Evolutionary conservation across 2,113 vertebrate species (phyloP), one percentile per base, ranked within the genome.

Genomic region (Hucho hucho): DNA sequence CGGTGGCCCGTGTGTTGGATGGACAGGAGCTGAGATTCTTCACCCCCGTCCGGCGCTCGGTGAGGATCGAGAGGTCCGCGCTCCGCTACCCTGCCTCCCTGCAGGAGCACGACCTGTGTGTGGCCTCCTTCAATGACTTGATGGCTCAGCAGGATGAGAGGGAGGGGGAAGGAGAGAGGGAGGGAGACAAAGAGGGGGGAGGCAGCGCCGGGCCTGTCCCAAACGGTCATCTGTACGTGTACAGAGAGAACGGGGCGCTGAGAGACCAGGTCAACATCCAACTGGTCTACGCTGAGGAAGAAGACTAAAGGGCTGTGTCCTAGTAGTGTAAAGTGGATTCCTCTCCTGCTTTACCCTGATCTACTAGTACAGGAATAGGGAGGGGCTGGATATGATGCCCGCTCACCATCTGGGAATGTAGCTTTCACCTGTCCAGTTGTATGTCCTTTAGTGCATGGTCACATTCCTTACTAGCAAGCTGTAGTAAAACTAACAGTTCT

Each of bases 21-120:
- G 91, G 93, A 25, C 90, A 90, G 25, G 89, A 92, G 70, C 75
- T 94, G 14, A 91, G 90, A 14, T 94, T 94, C 83, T 88, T 94
- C 77, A 94, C 94, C 0, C 94, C 94, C 0, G 94, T 94, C 1
- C 76, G 94, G 0, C 93, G 94, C 9, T 94, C 94, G 0, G 84
- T 91, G 49, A 89, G 94, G 1, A 94, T 94, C 13, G 89, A 93
- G 82, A 87, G 76, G 4, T 68, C 79, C 0, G 87, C 87, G 0
- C 32, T 56, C 1, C 75, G 20, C 3, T 92, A 92, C 70, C 93
- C 93, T 0, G 25, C 32, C 1, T 73, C 81, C 12, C 85, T 94
- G 28, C 91, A 85, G 77, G 94, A 94, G 59, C 93, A 92, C 2
- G 93, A 93, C 24, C 76, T 78, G n/a, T 94, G 94, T 0, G 92